phyloP scores from a whole-genome alignment of 2,797 vertebrate species.

The Acipenser ruthenus region DNA sequence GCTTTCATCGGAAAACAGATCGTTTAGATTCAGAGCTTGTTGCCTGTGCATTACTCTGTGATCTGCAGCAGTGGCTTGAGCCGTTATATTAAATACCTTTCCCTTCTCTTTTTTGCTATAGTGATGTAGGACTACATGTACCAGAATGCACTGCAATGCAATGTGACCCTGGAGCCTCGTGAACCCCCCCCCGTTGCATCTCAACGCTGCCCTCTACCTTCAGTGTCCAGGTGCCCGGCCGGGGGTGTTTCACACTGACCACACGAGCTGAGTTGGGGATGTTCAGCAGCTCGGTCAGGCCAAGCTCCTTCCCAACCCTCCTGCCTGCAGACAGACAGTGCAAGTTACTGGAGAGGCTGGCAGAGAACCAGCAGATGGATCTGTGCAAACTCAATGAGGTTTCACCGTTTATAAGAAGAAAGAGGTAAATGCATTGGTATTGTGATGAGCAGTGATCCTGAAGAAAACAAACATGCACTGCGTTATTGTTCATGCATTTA shows the following conservation, averaged over 20 bases:
- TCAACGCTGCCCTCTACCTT: conserved; percentile 57
- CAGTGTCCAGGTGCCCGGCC: conserved; percentile 76
- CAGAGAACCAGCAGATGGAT: background rate
- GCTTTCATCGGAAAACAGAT: no score
- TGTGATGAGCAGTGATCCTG: background rate
- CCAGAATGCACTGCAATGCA: background rate
- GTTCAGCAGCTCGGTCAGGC: conserved; percentile 76
- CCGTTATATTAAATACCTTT: no score
- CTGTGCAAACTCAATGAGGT: background rate
- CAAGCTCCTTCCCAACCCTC: conserved; percentile 61
- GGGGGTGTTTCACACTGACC: conserved; percentile 74
- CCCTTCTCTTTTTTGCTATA: no score
- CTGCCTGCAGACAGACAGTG: conserved; percentile 53
- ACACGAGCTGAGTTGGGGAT: conserved; percentile 87
- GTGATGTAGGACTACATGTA: no score
- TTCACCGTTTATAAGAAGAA: background rate
- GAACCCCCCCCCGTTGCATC: background rate
- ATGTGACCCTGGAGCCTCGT: background rate
- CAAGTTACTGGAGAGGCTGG: background rate
- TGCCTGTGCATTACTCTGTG: no score
- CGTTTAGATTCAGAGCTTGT: no score
- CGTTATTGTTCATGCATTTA: no score
- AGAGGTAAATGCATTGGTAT: background rate
- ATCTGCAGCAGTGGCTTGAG: no score
- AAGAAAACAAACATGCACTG: background rate